Conservation (phyloP, 2,888 invertebrate species). For the Lepetodrilus schrolli region DNA sequence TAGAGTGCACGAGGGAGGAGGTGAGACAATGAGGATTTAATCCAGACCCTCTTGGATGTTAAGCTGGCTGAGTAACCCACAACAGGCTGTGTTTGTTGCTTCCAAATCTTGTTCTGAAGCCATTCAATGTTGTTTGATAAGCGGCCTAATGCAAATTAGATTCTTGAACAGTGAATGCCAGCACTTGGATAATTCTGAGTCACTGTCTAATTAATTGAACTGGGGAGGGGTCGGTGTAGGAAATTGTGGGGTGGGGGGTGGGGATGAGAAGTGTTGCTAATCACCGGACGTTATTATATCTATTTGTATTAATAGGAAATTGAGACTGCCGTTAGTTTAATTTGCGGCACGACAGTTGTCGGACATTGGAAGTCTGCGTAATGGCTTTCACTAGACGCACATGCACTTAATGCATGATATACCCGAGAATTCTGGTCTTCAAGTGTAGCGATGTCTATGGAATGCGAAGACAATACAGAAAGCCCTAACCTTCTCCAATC, state of each 20-base stretch:
- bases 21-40: constrained; percentile 15
- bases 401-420: constrained; percentile 19
- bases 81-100: constrained; percentile 30
- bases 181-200: constrained; percentile 30
- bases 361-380: background rate
- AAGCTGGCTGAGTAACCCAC: constrained; percentile 12
- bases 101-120: constrained; percentile 34
- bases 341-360: background rate
- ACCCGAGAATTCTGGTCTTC: no score
- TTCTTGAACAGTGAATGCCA: constrained; percentile 16
- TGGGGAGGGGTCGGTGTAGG: no score
- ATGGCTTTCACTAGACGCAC: constrained; percentile 18
- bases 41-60: background rate
- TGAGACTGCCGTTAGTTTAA: constrained; percentile 1
- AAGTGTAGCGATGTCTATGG: no score
- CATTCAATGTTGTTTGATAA: constrained; percentile 36
- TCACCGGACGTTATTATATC: constrained; percentile 32
- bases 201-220: constrained; percentile 38
- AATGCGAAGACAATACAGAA: no score
- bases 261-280: constrained; percentile 35
- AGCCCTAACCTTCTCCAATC: no score
- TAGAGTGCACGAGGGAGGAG: no score
- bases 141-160: constrained; percentile 34
- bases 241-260: no score
- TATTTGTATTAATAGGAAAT: constrained; percentile 29